A percentile compares a stretch with the other conserved stretches of the same genome.
These are phyloP conservation scores for Sinopyrophorus schimmeli DNA, from an alignment of 2,888 invertebrate genomes.

Conservation along the genomic window DNA sequence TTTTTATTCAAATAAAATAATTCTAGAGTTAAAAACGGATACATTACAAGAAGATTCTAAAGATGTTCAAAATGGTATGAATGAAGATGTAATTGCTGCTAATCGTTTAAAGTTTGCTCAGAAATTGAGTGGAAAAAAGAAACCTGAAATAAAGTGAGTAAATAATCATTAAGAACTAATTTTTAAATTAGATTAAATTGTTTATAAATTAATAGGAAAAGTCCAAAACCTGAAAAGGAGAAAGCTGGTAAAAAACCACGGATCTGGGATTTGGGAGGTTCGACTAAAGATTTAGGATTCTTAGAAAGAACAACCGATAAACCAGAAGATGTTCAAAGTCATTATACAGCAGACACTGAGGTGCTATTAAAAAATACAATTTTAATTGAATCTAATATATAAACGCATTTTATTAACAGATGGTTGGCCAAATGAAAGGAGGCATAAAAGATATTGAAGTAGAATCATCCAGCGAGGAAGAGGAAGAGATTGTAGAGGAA, in stretches of 20 bases:
- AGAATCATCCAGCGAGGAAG: conserved; percentile 71
- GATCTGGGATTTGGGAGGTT: conserved; percentile 87
- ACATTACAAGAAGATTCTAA: conserved; percentile 42
- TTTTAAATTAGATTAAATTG: conserved; percentile 3
- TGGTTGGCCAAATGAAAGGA: conserved; percentile 85
- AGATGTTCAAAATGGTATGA: conserved; percentile 51
- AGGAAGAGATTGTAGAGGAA: conserved; percentile 63
- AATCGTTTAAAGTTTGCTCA: conserved; percentile 81
- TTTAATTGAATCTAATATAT: conserved; percentile 7
- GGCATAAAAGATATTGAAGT: conserved; percentile 81
- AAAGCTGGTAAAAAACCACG: conserved; percentile 87
- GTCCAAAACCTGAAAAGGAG: conserved; percentile 60
- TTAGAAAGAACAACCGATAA: conserved; percentile 82
- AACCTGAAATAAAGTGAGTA: conserved; percentile 63
- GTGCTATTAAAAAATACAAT: conserved; percentile 49
- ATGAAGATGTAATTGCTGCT: conserved; percentile 71
- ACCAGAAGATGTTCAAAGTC: conserved; percentile 65
- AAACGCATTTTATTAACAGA: conserved; percentile 58
- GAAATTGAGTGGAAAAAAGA: conserved; percentile 71
- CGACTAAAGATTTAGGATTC: conserved; percentile 72
- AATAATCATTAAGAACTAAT: background rate
- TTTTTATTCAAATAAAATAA: too few species aligned
- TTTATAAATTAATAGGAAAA: conserved; percentile 48
- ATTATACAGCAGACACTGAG: conserved; percentile 66
- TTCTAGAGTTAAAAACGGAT: background rate